Percentiles rank a stretch among this genome's conserved stretches.
Evolutionary conservation across 2,888 invertebrate genomes (phyloP).

Genomic region (Caenorhabditis sp.): DNA sequence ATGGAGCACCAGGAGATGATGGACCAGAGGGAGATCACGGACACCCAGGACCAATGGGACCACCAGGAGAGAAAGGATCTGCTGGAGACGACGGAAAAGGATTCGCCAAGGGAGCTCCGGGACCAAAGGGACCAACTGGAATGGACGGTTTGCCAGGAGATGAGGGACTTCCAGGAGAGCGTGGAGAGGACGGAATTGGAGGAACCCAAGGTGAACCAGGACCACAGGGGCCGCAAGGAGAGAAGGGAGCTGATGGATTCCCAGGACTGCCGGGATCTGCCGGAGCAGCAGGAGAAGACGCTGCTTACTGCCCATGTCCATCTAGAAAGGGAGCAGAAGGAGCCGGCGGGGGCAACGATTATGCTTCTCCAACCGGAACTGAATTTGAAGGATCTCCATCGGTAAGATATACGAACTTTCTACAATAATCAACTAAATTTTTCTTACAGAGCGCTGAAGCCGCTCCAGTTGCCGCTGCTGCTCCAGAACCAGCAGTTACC

Average conservation of each 20-base stretch:
- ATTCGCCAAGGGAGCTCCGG: slow-evolving; percentile 74
- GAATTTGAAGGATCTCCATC: slow-evolving; percentile 47
- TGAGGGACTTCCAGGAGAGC: slow-evolving; percentile 80
- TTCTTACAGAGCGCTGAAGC: slow-evolving; percentile 2
- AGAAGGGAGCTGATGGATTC: slow-evolving; percentile 74
- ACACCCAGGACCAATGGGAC: slow-evolving; percentile 76
- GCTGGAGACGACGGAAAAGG: slow-evolving; percentile 78
- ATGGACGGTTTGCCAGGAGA: slow-evolving; percentile 76
- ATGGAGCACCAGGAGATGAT: slow-evolving; percentile 77
- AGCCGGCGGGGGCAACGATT: slow-evolving; percentile 42
- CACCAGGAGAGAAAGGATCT: slow-evolving; percentile 74
- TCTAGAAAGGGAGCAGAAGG: slow-evolving; percentile 59
- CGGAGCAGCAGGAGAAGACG: slow-evolving; percentile 71
- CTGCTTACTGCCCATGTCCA: slow-evolving; percentile 71
- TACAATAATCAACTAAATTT: too few species aligned
- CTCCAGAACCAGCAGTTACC: slow-evolving; percentile 9
- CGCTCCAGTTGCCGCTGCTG: slow-evolving; percentile 16
- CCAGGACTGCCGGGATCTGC: slow-evolving; percentile 71
- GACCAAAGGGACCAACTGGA: slow-evolving; percentile 76
- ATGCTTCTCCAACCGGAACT: slow-evolving; percentile 38
- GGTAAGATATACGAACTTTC: too few species aligned
- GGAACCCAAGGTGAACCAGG: slow-evolving; percentile 75
- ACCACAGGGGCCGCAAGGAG: slow-evolving; percentile 71
- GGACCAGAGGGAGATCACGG: slow-evolving; percentile 80
- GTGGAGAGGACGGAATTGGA: slow-evolving; percentile 79